Conservation (phyloP, 2,888 invertebrate species). For the Andrena praecox region DNA sequence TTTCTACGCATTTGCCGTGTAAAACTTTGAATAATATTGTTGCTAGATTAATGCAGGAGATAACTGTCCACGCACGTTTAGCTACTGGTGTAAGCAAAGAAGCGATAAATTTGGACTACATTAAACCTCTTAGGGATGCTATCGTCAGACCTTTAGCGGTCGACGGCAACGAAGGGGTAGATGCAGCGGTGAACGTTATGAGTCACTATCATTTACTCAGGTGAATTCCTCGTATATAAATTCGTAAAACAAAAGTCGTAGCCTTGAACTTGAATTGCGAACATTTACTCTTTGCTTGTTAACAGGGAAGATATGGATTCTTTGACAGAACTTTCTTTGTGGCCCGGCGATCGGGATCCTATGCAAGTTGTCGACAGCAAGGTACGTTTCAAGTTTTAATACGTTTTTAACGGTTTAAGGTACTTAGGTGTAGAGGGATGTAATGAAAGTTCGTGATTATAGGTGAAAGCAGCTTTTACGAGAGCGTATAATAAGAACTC, state of each 20-base stretch:
- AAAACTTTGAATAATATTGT: conserved; percentile 21
- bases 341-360: conserved; percentile 93
- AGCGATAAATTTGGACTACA: conserved; percentile 95
- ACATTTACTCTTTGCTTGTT: conserved; percentile 9
- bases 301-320: conserved; percentile 95
- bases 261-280: background rate
- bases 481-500: conserved; percentile 95
- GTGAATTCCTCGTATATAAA: conserved; percentile 43
- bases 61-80: conserved; percentile 80
- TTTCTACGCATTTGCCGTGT: background rate
- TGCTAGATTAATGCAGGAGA: conserved; percentile 79
- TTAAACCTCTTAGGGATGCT: conserved; percentile 91
- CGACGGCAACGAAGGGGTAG: conserved; percentile 90
- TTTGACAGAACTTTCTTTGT: conserved; percentile 93
- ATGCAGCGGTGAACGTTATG: conserved; percentile 90
- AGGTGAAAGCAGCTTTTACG: conserved; percentile 98
- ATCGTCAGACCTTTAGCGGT: conserved; percentile 92
- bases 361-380: conserved; percentile 92
- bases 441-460: background rate
- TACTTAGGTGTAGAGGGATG: background rate
- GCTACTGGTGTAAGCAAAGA: conserved; percentile 87
- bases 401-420: conserved; percentile 6
- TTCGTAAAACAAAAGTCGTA: background rate
- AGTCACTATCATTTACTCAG: conserved; percentile 91
- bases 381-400: conserved; percentile 81